Conservation (phyloP, 2,888 invertebrate genomes). For the Yponomeuta evonymella region DNA sequence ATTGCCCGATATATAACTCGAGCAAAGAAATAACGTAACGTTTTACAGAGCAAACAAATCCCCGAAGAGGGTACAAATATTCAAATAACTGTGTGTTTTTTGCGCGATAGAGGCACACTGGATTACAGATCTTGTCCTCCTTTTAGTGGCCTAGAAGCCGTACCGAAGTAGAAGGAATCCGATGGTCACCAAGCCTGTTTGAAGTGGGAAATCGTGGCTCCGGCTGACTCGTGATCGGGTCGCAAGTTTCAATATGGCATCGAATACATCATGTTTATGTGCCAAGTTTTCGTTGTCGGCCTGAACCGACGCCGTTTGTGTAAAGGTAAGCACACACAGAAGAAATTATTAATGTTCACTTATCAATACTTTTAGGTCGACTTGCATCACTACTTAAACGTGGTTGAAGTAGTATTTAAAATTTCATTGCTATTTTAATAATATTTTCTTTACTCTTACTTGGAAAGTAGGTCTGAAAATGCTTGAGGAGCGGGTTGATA, state of each 20-base stretch:
- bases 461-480: too few species aligned
- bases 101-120: too few species aligned
- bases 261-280: slow-evolving; percentile 26
- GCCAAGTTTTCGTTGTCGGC: slow-evolving; percentile 17
- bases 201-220: not conserved
- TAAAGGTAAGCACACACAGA: not conserved
- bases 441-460: too few species aligned
- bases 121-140: not conserved
- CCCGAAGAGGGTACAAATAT: not conserved
- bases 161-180: too few species aligned
- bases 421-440: too few species aligned
- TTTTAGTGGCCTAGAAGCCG: not conserved
- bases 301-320: slow-evolving; percentile 5
- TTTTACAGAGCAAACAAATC: not conserved
- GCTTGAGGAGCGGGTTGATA: too few species aligned
- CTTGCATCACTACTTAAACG: too few species aligned
- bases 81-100: not conserved
- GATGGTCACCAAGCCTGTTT: too few species aligned
- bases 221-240: not conserved
- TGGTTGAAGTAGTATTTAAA: too few species aligned
- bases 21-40: not conserved
- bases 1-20: not conserved
- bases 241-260: slow-evolving; percentile 21
- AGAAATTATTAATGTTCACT: not conserved
- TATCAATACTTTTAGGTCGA: not conserved